phyloP scores from a whole-genome alignment of 2,113 vertebrate genomes.

The Sebastes schlegelii region DNA sequence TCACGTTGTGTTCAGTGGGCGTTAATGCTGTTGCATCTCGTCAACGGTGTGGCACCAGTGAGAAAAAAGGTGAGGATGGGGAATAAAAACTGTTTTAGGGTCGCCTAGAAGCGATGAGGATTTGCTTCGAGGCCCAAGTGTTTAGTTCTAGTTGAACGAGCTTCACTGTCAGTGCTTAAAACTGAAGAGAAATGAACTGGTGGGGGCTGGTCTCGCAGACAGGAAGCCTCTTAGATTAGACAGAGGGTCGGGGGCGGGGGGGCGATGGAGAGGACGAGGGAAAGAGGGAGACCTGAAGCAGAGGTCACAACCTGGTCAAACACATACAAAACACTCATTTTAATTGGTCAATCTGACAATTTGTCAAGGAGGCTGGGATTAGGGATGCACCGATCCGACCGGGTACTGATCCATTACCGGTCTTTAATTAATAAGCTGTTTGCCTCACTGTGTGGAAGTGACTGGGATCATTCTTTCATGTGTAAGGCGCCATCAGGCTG shows the following conservation, averaged over 20 bases:
- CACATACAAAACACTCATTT: no score
- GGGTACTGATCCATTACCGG: no score
- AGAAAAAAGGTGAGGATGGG: not conserved
- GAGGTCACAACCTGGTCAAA: not conserved
- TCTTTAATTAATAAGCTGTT: no score
- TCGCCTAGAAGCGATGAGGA: not conserved
- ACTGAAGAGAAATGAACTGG: not conserved
- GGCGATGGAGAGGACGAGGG: constrained; percentile 3
- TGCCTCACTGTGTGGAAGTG: no score
- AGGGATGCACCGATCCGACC: no score
- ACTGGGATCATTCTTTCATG: no score
- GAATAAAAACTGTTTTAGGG: not conserved
- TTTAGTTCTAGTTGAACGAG: not conserved
- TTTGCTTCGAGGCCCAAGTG: not conserved
- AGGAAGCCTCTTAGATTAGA: constrained; percentile 20
- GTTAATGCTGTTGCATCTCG: not conserved
- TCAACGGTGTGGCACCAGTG: not conserved
- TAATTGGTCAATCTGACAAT: not conserved
- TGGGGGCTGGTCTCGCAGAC: not conserved
- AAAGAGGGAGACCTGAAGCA: constrained; percentile 2
- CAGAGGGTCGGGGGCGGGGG: constrained; percentile 7
- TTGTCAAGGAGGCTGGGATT: not conserved
- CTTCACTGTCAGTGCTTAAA: not conserved
- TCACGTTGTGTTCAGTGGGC: not conserved
- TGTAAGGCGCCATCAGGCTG: no score